These are phyloP conservation scores for Dyspetes luteomarginatus DNA, from an alignment of 2,888 invertebrate genomes.

Conservation along the genomic window DNA sequence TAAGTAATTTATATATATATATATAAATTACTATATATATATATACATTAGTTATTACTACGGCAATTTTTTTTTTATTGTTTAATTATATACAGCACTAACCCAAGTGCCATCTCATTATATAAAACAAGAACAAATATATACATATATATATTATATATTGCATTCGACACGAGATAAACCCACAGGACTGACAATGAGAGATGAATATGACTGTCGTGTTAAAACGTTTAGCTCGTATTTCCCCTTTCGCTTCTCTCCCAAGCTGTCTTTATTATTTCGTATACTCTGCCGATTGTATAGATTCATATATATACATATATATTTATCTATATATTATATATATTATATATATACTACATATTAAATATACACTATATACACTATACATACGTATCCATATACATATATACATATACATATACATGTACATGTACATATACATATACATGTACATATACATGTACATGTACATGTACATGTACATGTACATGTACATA, in stretches of 20 bases:
- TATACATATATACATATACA: too few species aligned
- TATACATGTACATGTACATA: background rate
- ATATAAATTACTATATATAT: too few species aligned
- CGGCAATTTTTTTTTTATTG: too few species aligned
- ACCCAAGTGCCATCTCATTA: too few species aligned
- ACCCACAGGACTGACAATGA: background rate
- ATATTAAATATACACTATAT: too few species aligned
- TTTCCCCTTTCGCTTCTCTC: background rate
- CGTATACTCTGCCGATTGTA: background rate
- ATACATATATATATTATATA: too few species aligned
- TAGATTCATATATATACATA: background rate
- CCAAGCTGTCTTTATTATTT: background rate
- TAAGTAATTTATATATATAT: too few species aligned
- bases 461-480: background rate
- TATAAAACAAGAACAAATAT: too few species aligned
- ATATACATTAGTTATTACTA: too few species aligned
- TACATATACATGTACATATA: background rate
- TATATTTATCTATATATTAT: background rate
- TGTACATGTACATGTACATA: too few species aligned
- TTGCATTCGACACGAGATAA: background rate
- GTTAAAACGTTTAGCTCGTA: conserved; percentile 26
- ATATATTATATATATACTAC: too few species aligned
- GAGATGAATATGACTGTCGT: conserved; percentile 26
- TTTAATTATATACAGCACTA: too few species aligned
- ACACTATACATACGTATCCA: background rate